Conservation (phyloP, 2,797 vertebrate species). For the Pseudotriccus pelzelni region DNA sequence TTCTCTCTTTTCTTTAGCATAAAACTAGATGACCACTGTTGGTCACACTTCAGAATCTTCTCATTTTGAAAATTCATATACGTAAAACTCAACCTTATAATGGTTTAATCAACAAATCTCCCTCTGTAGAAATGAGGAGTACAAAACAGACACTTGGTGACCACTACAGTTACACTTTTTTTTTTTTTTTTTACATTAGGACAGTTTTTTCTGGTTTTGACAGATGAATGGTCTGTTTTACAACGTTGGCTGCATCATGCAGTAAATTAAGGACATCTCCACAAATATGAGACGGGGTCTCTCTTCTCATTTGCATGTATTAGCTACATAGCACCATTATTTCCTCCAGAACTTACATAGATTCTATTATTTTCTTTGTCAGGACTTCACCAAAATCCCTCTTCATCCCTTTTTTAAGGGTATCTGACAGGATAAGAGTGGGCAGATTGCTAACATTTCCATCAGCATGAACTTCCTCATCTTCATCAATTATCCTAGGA, state of each 20-base stretch:
- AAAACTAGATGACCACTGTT: neutral
- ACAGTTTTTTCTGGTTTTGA: neutral
- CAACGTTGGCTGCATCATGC: neutral
- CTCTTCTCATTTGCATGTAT: conserved; percentile 12
- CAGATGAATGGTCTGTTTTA: neutral
- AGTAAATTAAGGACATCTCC: conserved; percentile 8
- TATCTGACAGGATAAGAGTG: conserved; percentile 80
- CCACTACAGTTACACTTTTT: neutral
- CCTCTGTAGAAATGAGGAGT: neutral
- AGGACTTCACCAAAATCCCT: conserved; percentile 79
- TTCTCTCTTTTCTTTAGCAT: neutral
- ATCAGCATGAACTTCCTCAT: conserved; percentile 76
- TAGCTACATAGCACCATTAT: conserved; percentile 32
- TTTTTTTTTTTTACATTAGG: neutral
- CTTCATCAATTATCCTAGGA: conserved; percentile 79
- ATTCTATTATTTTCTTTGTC: conserved; percentile 83
- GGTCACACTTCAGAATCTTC: neutral
- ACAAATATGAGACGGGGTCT: neutral
- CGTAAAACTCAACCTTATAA: neutral
- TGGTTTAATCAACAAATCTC: neutral
- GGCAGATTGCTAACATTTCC: conserved; percentile 73
- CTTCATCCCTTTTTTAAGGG: conserved; percentile 80
- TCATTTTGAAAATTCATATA: neutral
- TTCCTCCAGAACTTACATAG: conserved; percentile 77
- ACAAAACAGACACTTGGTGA: neutral